Evolutionary conservation across 2,888 invertebrate genomes (phyloP), one percentile per base, ranked within the genome.

Genomic region (Acrobasis repandana): DNA sequence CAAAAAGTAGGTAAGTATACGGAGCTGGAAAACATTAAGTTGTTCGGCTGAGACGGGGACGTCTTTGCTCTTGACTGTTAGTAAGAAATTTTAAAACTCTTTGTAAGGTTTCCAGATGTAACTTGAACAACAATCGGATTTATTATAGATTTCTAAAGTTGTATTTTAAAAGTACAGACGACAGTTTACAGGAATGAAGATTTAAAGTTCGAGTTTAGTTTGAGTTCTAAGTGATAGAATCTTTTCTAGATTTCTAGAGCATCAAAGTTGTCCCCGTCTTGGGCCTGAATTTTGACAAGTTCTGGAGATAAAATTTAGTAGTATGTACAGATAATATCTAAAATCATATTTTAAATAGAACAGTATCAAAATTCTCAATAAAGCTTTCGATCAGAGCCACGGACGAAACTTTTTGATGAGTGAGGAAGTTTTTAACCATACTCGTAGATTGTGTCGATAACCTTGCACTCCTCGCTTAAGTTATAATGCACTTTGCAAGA

Each of bases 11-110:
- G 54, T 69, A 68, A 60, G 62, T 46, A 58, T 20, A 38, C 58
- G 38, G 51, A 69, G 67, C 71, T 73, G 72, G 73, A 70, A 73
- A 63, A 76, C 73, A 78, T 59, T 65, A 70, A 76, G 11, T 11
- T 16, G 48, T 34, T 49, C 9, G 66, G 69, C 69, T 70, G 65
- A 67, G 73, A 73, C 63, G 66, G 65, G 68, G 67, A 74, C 69
- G 71, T 70, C 67, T 63, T 61, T 56, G 62, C 9, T 20, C 15
- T 54, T 10, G 16, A 10, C 34, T 9, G 36, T 36, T 54, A 11
- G 9, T 43, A 54, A 54, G 5, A 54, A 54, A 54, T 38, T n/a
- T 18, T 18, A 38, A 10, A 54, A 38, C 54, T 54, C 34, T 34
- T 14, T 18, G 9, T 6, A 34, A 38, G 9, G 18, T 18, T 28